A percentile compares a stretch with the other conserved stretches of the same genome.
Evolutionary conservation across 2,888 invertebrate species (phyloP).

Genomic region (Drosophila ochracea): DNA sequence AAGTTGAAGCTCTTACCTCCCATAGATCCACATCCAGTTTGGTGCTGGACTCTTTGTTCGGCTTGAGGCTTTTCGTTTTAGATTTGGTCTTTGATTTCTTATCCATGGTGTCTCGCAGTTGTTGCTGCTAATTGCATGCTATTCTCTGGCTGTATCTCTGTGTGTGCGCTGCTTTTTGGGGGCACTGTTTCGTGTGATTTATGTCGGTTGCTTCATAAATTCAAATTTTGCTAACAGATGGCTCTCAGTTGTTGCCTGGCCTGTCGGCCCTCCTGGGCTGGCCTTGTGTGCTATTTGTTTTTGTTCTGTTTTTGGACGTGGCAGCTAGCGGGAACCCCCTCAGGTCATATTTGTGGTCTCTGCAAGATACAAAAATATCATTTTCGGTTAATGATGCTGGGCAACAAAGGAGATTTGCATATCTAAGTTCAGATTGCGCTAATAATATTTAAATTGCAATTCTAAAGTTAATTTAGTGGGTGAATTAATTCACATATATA

Average conservation of each 20-base stretch:
- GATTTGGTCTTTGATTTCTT: conserved; percentile 78
- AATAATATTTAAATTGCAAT: not conserved
- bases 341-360: conserved; percentile 40
- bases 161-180: conserved; percentile 20
- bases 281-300: conserved; percentile 17
- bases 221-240: conserved; percentile 52
- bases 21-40: conserved; percentile 83
- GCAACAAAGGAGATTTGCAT: not conserved
- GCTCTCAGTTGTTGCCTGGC: conserved; percentile 21
- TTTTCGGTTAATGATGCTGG: conserved; percentile 7
- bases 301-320: conserved; percentile 1
- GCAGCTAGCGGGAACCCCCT: conserved; percentile 9
- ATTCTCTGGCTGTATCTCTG: conserved; percentile 17
- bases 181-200: conserved; percentile 49
- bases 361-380: conserved; percentile 14
- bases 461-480: conserved; percentile 3
- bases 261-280: conserved; percentile 22
- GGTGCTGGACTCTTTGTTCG: conserved; percentile 83
- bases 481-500: not conserved
- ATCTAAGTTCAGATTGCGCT: not conserved
- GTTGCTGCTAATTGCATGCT: conserved; percentile 48
- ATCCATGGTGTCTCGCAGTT: conserved; percentile 62
- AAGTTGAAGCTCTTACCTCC: conserved; percentile 75
- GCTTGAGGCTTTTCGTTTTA: conserved; percentile 77
- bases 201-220: conserved; percentile 53